These are phyloP conservation scores for Drosophila baimaii DNA, from an alignment of 1,140 invertebrate species.

Conservation along the genomic window DNA sequence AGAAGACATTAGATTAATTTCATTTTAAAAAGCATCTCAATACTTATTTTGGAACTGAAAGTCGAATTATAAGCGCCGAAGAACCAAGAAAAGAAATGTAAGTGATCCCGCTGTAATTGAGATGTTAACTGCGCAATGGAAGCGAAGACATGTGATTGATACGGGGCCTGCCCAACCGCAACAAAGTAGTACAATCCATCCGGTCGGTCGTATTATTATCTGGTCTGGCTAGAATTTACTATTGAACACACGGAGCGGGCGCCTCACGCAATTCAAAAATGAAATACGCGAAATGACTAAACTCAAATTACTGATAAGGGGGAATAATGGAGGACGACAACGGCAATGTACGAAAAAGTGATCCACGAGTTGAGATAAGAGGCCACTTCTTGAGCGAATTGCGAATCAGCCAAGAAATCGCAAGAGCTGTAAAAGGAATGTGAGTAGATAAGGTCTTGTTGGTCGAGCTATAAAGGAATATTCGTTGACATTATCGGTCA, in stretches of 20 bases:
- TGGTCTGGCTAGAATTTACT: background rate
- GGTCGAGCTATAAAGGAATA: background rate
- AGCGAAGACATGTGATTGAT: slow-evolving; percentile 49
- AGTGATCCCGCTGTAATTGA: slow-evolving; percentile 8
- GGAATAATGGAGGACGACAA: slow-evolving; percentile 6
- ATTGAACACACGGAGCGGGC: background rate
- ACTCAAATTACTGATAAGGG: slow-evolving; percentile 28
- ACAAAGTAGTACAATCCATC: slow-evolving; percentile 22
- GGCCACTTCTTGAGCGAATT: slow-evolving; percentile 14
- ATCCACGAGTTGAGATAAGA: slow-evolving; percentile 39
- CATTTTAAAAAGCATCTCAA: background rate
- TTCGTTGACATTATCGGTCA: background rate
- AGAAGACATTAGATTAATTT: too few relatives aligned
- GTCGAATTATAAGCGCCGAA: background rate
- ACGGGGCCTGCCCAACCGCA: slow-evolving; percentile 28
- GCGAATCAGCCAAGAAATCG: slow-evolving; percentile 19
- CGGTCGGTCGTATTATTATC: slow-evolving; percentile 15
- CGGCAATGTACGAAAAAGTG: slow-evolving; percentile 34
- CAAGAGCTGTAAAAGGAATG: slow-evolving; percentile 20
- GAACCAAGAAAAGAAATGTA: background rate
- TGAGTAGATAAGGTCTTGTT: slow-evolving; percentile 17
- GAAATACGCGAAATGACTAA: slow-evolving; percentile 15
- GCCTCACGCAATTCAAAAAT: slow-evolving; percentile 22
- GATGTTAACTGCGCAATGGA: slow-evolving; percentile 49
- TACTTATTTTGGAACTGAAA: background rate